These are phyloP conservation scores for Apostichopus japonicus DNA, from an alignment of 35 echinoderm and acorn worm species.

Conservation along the genomic window DNA sequence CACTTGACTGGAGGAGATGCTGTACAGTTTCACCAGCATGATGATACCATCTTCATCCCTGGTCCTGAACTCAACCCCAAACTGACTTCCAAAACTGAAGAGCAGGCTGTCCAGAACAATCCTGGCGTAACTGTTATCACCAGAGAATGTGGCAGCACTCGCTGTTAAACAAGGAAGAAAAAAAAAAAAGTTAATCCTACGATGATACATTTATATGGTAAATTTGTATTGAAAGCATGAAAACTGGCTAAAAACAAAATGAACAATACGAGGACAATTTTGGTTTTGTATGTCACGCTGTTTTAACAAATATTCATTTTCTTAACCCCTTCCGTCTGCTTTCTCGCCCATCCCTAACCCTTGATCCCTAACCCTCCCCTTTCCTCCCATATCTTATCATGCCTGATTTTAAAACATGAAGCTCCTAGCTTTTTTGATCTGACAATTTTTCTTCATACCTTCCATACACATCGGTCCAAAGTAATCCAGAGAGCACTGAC, in stretches of 20 bases:
- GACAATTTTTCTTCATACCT: constrained; percentile 56
- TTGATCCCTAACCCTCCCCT: too few relatives aligned
- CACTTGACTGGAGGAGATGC: constrained; percentile 33
- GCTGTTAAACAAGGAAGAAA: constrained; percentile 33
- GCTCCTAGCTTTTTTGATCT: too few relatives aligned
- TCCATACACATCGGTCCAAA: constrained; percentile 78
- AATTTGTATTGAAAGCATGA: too few relatives aligned
- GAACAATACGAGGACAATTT: too few relatives aligned
- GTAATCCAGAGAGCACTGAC: constrained; percentile 82
- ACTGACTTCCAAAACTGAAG: constrained; percentile 84
- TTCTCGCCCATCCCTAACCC: too few relatives aligned
- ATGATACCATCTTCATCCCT: constrained; percentile 77
- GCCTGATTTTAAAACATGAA: too few relatives aligned
- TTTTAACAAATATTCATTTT: too few relatives aligned
- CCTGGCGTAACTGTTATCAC: constrained; percentile 64
- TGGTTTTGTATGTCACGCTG: too few relatives aligned
- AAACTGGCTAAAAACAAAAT: too few relatives aligned
- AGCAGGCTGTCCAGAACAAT: constrained; percentile 71
- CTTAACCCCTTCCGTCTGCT: too few relatives aligned
- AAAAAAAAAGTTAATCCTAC: background rate
- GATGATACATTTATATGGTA: too few relatives aligned
- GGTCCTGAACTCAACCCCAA: constrained; percentile 82
- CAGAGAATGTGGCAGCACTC: constrained; percentile 79
- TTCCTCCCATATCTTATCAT: too few relatives aligned
- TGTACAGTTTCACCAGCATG: constrained; percentile 76